Percentiles rank a stretch among this genome's conserved stretches.
phyloP scores from a whole-genome alignment of 2,797 vertebrate genomes.

The Mycteria americana region DNA sequence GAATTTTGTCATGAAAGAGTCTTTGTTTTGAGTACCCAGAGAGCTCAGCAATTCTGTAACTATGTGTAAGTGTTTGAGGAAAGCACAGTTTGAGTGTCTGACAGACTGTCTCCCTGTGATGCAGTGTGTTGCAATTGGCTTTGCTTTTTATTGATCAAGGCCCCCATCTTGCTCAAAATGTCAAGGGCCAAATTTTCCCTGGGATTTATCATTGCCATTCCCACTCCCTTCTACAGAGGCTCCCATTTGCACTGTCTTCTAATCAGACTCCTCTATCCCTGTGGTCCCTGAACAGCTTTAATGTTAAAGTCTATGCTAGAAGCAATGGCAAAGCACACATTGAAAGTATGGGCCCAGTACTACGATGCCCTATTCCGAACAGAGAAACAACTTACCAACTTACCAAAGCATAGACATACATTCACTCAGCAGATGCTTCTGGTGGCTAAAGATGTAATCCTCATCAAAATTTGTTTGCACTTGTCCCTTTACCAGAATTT shows the following conservation, averaged over 20 bases:
- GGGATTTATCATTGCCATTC: not conserved
- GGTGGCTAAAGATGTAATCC: not conserved
- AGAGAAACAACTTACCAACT: not conserved
- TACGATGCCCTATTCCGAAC: not conserved
- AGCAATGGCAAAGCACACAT: not conserved
- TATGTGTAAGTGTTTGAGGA: conserved; percentile 11
- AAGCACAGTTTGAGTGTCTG: not conserved
- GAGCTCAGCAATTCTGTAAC: not conserved
- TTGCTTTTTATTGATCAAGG: not conserved
- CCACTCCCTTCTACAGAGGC: not conserved
- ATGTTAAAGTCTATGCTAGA: not conserved
- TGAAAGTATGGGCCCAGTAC: not conserved
- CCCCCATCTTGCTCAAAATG: not conserved
- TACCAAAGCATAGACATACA: not conserved
- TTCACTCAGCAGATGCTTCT: not conserved
- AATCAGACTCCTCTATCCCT: not conserved
- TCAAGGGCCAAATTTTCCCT: not conserved
- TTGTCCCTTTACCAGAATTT: not conserved
- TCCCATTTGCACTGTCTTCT: not conserved
- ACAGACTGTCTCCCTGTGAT: not conserved
- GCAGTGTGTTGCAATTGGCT: not conserved
- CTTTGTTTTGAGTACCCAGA: not conserved
- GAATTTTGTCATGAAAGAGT: not conserved
- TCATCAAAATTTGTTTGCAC: not conserved
- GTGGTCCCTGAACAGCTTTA: not conserved